A percentile compares a stretch with the other conserved stretches of the same genome.
phyloP scores from a whole-genome alignment of 2,113 vertebrate species.

The Bubo blakistoni region DNA sequence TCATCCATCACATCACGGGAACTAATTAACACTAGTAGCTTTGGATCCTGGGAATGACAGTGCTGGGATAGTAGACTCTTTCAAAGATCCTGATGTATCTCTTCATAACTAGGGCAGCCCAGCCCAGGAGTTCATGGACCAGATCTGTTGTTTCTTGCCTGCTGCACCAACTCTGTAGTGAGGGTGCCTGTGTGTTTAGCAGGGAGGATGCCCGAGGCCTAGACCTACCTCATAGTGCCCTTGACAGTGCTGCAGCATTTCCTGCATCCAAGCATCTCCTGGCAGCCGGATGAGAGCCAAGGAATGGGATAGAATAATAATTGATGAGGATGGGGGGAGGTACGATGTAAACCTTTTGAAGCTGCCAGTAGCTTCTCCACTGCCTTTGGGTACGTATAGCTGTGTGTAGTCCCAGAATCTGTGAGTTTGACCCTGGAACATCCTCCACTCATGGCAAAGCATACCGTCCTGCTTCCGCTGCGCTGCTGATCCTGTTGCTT shows the following conservation, averaged over 20 bases:
- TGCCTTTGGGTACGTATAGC: not conserved
- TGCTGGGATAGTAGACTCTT: not conserved
- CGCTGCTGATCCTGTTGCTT: not conserved
- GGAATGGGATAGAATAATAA: conserved; percentile 56
- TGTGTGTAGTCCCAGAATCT: not conserved
- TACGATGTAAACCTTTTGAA: conserved; percentile 41
- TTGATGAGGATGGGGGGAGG: conserved; percentile 2
- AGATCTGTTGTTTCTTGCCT: not conserved
- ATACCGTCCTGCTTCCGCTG: not conserved
- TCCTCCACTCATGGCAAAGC: not conserved
- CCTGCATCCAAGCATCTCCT: conserved; percentile 50
- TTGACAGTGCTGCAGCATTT: conserved; percentile 56
- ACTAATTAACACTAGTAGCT: conserved; percentile 43
- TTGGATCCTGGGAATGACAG: not conserved
- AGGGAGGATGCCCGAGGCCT: not conserved
- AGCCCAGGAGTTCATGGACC: not conserved
- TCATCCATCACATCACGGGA: conserved; percentile 31
- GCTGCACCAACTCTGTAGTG: not conserved
- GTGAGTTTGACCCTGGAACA: not conserved
- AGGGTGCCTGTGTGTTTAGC: not conserved
- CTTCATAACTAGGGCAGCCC: not conserved
- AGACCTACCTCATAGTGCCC: conserved; percentile 36
- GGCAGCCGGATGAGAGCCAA: conserved; percentile 44
- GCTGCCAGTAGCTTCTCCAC: not conserved
- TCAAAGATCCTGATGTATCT: not conserved